Evolutionary conservation across 2,888 invertebrate species (phyloP).

Genomic region (Cyclophora albipunctata): DNA sequence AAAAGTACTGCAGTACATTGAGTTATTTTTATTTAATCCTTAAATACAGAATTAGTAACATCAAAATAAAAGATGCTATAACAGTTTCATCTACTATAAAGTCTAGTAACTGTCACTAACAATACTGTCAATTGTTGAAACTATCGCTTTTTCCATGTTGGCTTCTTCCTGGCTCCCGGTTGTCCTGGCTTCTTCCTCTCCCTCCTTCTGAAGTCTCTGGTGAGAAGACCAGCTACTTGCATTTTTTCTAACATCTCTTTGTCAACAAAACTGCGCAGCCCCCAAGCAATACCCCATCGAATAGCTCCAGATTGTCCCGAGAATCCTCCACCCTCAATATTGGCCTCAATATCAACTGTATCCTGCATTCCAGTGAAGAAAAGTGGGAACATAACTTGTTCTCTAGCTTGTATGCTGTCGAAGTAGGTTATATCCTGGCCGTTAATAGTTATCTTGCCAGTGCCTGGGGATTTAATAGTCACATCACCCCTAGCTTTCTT

Average conservation of each 20-base stretch:
- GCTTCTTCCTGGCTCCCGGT: conserved; percentile 90
- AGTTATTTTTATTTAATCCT: no score
- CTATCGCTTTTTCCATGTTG: conserved; percentile 94
- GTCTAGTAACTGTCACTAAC: no score
- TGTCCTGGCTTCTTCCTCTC: conserved; percentile 97
- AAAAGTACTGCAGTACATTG: no score
- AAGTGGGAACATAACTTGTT: conserved; percentile 92
- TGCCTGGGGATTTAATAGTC: conserved; percentile 86
- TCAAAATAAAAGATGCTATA: no score
- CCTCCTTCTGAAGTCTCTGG: conserved; percentile 82
- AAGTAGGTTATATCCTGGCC: conserved; percentile 87
- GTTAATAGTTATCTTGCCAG: conserved; percentile 89
- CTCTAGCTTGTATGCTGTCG: conserved; percentile 78
- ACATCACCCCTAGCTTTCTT: conserved; percentile 86
- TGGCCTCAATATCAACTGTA: conserved; percentile 88
- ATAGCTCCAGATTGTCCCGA: conserved; percentile 92
- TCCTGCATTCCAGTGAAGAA: conserved; percentile 84
- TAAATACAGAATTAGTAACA: no score
- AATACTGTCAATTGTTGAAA: conserved; percentile 4
- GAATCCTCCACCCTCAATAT: conserved; percentile 82
- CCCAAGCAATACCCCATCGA: conserved; percentile 90
- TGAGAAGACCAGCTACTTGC: conserved; percentile 92
- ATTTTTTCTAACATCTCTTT: conserved; percentile 84
- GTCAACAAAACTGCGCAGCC: conserved; percentile 88
- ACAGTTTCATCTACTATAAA: no score